These are phyloP conservation scores for Scomberomorus guttatus DNA, from an alignment of 2,797 vertebrate genomes.

Conservation along the genomic window DNA sequence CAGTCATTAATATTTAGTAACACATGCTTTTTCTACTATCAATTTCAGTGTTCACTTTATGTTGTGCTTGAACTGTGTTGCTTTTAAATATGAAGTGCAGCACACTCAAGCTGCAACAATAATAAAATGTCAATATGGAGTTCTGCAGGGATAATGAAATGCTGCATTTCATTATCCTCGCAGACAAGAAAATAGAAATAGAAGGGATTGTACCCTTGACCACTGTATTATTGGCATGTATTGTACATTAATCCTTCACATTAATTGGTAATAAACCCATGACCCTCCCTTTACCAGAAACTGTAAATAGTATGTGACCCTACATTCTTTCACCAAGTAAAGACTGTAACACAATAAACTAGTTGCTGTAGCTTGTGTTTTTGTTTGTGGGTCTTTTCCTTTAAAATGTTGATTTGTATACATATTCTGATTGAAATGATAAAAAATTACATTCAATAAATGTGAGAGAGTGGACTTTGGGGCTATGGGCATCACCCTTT, in stretches of 20 bases:
- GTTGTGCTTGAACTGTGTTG: neutral
- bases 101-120: neutral
- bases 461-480: too few species aligned
- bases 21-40: neutral
- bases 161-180: too few species aligned
- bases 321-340: neutral
- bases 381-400: too few species aligned
- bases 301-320: neutral
- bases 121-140: neutral
- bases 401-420: too few species aligned
- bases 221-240: too few species aligned
- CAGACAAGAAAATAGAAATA: too few species aligned
- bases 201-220: neutral
- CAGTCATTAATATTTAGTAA: too few species aligned
- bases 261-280: neutral
- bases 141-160: neutral
- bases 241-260: neutral
- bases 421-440: neutral
- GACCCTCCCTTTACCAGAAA: neutral
- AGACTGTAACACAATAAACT: neutral
- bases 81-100: neutral
- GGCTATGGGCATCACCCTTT: too few species aligned
- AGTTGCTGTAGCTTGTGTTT: too few species aligned
- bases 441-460: neutral
- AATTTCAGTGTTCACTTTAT: neutral